These are phyloP conservation scores for Trinorchestia longiramus DNA, from an alignment of 1,140 invertebrate species.

Conservation along the genomic window DNA sequence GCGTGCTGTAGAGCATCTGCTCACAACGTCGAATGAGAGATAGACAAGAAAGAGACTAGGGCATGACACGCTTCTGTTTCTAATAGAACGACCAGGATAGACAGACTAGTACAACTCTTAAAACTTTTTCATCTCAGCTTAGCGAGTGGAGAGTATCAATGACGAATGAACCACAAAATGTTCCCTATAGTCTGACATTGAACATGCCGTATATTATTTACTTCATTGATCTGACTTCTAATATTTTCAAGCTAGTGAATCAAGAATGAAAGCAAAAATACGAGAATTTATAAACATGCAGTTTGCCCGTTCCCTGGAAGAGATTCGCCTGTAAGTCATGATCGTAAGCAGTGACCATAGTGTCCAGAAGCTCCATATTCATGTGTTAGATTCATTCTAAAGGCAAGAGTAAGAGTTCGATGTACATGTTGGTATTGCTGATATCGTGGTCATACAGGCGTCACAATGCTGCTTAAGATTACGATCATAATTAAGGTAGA, in stretches of 20 bases:
- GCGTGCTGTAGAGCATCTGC: neutral
- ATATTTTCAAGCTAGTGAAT: neutral
- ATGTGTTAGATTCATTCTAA: neutral
- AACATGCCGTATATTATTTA: neutral
- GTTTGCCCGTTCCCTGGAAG: neutral
- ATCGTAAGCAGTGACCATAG: neutral
- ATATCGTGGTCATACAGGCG: neutral
- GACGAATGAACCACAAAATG: too few relatives aligned
- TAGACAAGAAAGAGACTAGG: too few relatives aligned
- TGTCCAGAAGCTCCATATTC: neutral
- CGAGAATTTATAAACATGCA: neutral
- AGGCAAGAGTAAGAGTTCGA: neutral
- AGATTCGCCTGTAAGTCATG: neutral
- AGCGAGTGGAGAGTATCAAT: too few relatives aligned
- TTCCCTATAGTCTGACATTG: neutral
- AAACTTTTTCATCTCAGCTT: too few relatives aligned
- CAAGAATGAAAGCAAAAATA: neutral
- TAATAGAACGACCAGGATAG: neutral
- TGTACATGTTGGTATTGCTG: neutral
- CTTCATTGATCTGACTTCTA: neutral
- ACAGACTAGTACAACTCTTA: too few relatives aligned
- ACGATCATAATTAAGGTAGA: neutral
- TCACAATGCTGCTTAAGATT: neutral
- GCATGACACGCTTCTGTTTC: neutral
- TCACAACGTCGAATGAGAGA: neutral